These are phyloP conservation scores for Boleophthalmus pectinirostris DNA, from an alignment of 2,113 vertebrate genomes.

Conservation along the genomic window DNA sequence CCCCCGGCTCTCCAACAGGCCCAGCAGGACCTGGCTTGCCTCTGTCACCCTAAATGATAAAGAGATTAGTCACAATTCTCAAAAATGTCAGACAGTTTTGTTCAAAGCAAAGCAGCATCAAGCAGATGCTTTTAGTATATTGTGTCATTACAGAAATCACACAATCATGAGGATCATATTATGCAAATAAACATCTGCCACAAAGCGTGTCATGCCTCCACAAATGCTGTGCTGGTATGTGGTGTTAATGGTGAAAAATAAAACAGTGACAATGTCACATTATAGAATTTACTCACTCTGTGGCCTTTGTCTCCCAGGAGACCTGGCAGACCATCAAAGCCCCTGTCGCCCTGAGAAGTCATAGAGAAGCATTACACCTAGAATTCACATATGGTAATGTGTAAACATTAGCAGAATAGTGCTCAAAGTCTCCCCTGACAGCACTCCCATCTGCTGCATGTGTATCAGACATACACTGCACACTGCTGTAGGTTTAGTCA, in stretches of 20 bases:
- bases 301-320: slow-evolving; percentile 89
- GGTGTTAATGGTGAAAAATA: slow-evolving; percentile 19
- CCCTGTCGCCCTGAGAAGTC: slow-evolving; percentile 85
- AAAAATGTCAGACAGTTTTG: slow-evolving; percentile 26
- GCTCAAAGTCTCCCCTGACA: slow-evolving; percentile 57
- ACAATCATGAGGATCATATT: slow-evolving; percentile 37
- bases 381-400: slow-evolving; percentile 48
- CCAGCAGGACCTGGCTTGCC: slow-evolving; percentile 83
- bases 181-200: slow-evolving; percentile 56
- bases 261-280: slow-evolving; percentile 31
- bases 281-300: slow-evolving; percentile 61
- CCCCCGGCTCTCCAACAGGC: slow-evolving; percentile 79
- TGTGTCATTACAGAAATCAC: slow-evolving; percentile 33
- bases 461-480: slow-evolving; percentile 39
- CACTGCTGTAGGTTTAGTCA: slow-evolving; percentile 61
- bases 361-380: slow-evolving; percentile 51
- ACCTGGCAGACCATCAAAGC: slow-evolving; percentile 90
- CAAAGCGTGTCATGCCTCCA: slow-evolving; percentile 24
- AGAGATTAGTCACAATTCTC: slow-evolving; percentile 39
- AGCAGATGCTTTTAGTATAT: slow-evolving; percentile 37
- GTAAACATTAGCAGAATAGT: slow-evolving; percentile 63
- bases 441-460: slow-evolving; percentile 65
- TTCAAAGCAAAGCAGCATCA: slow-evolving; percentile 15
- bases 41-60: slow-evolving; percentile 81
- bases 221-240: slow-evolving; percentile 6